Percentiles rank a stretch among this genome's conserved stretches.
Conservation (phyloP, 2,888 invertebrate genomes). For the Polydrusus tereticollis region DNA sequence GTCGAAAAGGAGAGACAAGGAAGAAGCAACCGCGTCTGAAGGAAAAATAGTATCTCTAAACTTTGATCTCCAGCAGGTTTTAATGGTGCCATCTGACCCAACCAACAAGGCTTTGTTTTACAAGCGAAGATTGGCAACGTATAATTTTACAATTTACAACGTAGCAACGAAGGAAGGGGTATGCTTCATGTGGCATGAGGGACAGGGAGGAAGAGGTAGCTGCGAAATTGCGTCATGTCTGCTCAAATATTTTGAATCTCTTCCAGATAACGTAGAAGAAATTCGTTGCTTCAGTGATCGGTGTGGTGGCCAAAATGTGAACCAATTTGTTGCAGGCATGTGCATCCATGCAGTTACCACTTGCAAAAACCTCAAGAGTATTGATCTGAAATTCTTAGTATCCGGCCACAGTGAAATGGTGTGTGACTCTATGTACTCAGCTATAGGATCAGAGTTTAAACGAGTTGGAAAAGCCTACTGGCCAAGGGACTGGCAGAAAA, state of each 20-base stretch:
- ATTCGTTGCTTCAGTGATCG: not conserved
- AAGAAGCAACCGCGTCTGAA: constrained; percentile 14
- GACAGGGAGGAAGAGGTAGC: constrained; percentile 51
- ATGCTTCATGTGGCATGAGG: constrained; percentile 55
- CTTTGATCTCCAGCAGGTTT: constrained; percentile 53
- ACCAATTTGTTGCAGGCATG: too few species aligned
- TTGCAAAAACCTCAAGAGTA: too few species aligned
- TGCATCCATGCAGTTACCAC: too few species aligned
- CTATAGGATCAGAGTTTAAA: too few species aligned
- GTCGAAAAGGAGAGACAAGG: not conserved
- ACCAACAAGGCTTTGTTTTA: constrained; percentile 52
- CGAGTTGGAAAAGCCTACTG: too few species aligned
- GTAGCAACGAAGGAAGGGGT: constrained; percentile 43
- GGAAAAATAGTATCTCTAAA: constrained; percentile 39
- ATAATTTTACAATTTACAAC: constrained; percentile 51
- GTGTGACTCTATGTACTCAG: too few species aligned
- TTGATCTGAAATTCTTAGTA: too few species aligned
- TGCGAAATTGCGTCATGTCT: constrained; percentile 51
- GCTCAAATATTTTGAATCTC: constrained; percentile 49
- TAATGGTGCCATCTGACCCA: constrained; percentile 42
- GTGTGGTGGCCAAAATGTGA: too few species aligned
- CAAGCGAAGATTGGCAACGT: constrained; percentile 44
- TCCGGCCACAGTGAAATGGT: too few species aligned
- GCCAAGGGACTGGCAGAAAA: too few species aligned
- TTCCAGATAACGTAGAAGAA: constrained; percentile 44